phyloP scores from a whole-genome alignment of 2,113 vertebrate species.

The Mixornis gularis region DNA sequence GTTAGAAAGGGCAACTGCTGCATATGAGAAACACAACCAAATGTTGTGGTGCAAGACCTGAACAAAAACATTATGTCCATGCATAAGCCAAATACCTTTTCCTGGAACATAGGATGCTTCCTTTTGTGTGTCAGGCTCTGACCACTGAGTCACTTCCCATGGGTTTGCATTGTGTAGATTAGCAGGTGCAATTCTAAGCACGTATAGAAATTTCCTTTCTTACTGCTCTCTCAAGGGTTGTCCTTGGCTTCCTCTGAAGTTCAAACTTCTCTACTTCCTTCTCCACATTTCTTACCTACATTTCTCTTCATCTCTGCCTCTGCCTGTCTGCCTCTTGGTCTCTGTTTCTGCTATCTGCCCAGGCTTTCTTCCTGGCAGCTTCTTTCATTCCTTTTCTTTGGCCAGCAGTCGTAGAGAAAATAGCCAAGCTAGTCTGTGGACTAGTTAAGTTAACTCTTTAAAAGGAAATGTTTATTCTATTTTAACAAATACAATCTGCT shows the following conservation, averaged over 20 bases:
- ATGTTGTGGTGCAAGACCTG: neutral
- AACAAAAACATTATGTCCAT: constrained; percentile 22
- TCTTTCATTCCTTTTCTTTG: neutral
- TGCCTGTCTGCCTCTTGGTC: neutral
- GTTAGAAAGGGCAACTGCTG: neutral
- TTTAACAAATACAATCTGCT: neutral
- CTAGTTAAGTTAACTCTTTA: neutral
- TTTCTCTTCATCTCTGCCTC: neutral
- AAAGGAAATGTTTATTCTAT: neutral
- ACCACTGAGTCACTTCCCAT: constrained; percentile 71
- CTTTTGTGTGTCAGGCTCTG: constrained; percentile 53
- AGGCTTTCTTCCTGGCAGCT: neutral
- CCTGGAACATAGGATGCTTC: constrained; percentile 57
- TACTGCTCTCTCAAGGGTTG: neutral
- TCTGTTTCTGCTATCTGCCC: neutral
- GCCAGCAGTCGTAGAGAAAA: neutral
- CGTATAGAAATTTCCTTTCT: constrained; percentile 49
- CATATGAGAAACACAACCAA: neutral
- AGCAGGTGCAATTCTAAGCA: constrained; percentile 69
- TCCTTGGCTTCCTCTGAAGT: neutral
- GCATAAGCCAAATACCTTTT: constrained; percentile 34
- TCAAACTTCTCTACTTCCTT: neutral
- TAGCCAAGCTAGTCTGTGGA: neutral
- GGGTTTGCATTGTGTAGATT: constrained; percentile 50
- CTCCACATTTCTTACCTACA: neutral